A percentile compares a stretch with the other conserved stretches of the same genome.
These are phyloP conservation scores for Chelmon rostratus DNA, from an alignment of 2,797 vertebrate species.

Conservation along the genomic window DNA sequence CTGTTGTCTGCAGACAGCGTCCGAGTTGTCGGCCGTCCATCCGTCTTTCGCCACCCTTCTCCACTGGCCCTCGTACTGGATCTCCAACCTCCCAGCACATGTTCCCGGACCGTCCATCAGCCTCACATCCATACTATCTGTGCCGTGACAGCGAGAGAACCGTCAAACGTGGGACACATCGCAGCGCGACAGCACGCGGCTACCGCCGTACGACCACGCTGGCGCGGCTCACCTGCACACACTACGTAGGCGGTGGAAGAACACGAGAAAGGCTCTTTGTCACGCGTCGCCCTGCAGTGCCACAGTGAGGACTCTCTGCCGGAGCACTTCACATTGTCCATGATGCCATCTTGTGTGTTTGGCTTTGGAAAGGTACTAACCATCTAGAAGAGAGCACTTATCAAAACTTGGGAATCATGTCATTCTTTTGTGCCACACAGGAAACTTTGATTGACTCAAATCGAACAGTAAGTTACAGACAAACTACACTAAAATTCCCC, in stretches of 20 bases:
- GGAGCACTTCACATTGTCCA: slow-evolving; percentile 53
- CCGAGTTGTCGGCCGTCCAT: fast-evolving
- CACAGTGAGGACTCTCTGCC: slow-evolving; percentile 72
- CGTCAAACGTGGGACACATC: background rate
- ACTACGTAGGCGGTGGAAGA: background rate
- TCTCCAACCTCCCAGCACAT: slow-evolving; percentile 66
- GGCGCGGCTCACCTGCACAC: slow-evolving; percentile 71
- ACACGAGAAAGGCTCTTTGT: fast-evolving
- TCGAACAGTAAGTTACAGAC: background rate
- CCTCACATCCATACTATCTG: background rate
- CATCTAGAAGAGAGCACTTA: slow-evolving; percentile 22
- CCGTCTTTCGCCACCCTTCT: fast-evolving
- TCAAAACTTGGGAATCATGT: background rate
- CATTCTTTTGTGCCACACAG: background rate
- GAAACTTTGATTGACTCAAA: background rate
- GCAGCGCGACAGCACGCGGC: too few species aligned
- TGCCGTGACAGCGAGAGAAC: background rate
- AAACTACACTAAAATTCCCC: too few species aligned
- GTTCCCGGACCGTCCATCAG: slow-evolving; percentile 42
- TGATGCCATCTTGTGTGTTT: background rate
- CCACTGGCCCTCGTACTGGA: background rate
- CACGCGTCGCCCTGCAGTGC: slow-evolving; percentile 63
- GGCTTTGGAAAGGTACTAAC: fast-evolving
- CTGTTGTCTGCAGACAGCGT: slow-evolving; percentile 22
- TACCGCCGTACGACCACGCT: background rate